Evolutionary conservation across 2,888 invertebrate genomes (phyloP), one percentile per base, ranked within the genome.

Genomic region (Dendrolimus pini): DNA sequence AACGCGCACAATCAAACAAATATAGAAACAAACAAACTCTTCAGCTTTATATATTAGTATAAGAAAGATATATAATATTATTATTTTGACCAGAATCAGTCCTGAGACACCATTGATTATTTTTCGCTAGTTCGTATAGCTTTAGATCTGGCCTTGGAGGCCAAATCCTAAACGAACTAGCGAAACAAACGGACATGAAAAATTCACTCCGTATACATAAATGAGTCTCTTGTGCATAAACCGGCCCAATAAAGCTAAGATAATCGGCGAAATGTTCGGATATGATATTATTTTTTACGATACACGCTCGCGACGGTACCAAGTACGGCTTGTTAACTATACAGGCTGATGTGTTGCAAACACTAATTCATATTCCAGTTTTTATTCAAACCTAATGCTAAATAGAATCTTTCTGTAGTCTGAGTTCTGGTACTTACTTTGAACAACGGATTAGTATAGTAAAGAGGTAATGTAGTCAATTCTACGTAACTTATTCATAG

Each of bases 271-370:
- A 85, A 80, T 74, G 78, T 70, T 72, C 62, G 63, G 74, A 78
- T 85, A 80, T 83, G 80, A 85, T 84, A 78, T 76, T 77, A 83
- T 89, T 89, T 88, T 89, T 89, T 89, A 89, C 78, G 83, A 85
- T 82, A 79, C 85, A 83, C 83, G 81, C 9, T 47, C 80, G 64
- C 70, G 64, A 65, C 76, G 82, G 89, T 89, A 83, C 89, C 86
- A 81, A 85, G 88, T 80, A 88, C 89, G 85, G 80, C 77, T 81
- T 70, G 80, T 80, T 80, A 75, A 61, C 18, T 41, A 52, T 70
- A 86, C 80, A 80, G 85, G 74, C 0, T 77, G 86, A 47, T 71
- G 9, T 13, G n/a, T 59, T 47, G 47, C 9, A 10, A 47, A 10
- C 7, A 10, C 10, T 47, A 10, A 47, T 10, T 10, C 9, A 10